Conservation (phyloP, 2,113 vertebrate genomes). For the Monarcha castaneiventris region DNA sequence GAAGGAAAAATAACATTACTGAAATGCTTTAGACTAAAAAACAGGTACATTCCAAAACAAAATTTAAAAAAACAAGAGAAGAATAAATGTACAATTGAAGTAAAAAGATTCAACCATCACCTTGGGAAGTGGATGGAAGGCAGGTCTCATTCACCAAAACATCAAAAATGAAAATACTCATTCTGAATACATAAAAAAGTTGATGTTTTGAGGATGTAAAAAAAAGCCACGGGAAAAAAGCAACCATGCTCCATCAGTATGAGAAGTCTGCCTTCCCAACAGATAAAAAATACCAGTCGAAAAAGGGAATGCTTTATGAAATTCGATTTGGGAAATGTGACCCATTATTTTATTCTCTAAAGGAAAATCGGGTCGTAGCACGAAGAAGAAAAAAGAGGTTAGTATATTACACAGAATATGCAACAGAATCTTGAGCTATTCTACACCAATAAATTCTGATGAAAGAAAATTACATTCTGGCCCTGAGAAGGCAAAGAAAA, state of each 20-base stretch:
- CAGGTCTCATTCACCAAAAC: neutral
- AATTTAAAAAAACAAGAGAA: neutral
- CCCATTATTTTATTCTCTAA: neutral
- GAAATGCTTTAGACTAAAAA: neutral
- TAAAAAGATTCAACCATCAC: neutral
- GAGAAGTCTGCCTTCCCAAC: neutral
- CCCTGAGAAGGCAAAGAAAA: neutral
- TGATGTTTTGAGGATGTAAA: neutral
- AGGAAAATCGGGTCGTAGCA: neutral
- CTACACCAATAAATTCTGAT: neutral
- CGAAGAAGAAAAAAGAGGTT: neutral
- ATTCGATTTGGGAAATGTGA: neutral
- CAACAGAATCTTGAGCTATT: neutral
- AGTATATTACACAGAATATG: neutral
- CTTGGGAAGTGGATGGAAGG: neutral
- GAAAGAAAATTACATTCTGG: slow-evolving; percentile 40
- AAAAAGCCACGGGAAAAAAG: neutral
- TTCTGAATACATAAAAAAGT: neutral
- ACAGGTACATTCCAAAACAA: neutral
- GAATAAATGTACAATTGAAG: neutral
- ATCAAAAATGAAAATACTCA: neutral
- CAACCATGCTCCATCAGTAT: neutral
- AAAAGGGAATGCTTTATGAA: neutral
- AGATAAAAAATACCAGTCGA: neutral
- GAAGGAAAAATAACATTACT: neutral